Evolutionary conservation across 2,113 vertebrate species (phyloP).

Genomic region (Scolopax mira): DNA sequence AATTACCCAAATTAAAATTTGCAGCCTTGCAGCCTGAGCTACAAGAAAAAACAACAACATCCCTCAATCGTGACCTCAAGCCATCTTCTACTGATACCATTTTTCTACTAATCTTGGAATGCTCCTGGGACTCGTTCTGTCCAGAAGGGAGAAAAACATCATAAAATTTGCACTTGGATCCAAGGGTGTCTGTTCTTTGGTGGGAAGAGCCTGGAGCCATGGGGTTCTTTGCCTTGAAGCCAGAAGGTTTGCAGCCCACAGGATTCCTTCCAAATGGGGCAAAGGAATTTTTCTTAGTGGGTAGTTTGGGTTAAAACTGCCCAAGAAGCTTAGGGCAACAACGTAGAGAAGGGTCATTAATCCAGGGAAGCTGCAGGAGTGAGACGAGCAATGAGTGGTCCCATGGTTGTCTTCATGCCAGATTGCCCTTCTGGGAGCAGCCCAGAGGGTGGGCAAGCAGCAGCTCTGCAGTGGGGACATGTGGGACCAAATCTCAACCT

Average conservation of each 20-base stretch:
- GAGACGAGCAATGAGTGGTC: fast-evolving
- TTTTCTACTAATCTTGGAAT: not conserved
- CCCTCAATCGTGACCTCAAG: fast-evolving
- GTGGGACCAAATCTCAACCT: not conserved
- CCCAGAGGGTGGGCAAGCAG: not conserved
- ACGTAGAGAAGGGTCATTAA: not conserved
- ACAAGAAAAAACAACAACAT: not conserved
- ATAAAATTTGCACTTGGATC: not conserved
- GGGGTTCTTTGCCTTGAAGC: not conserved
- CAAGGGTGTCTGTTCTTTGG: not conserved
- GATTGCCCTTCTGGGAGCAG: not conserved
- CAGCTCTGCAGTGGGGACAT: fast-evolving
- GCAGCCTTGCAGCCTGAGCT: not conserved
- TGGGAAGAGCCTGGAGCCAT: not conserved
- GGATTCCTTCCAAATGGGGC: not conserved
- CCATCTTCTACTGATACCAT: not conserved
- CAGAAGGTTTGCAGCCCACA: fast-evolving
- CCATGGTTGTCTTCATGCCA: not conserved
- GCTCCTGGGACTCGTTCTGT: not conserved
- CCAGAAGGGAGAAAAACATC: not conserved
- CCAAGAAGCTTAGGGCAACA: fast-evolving
- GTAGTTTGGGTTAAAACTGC: not conserved
- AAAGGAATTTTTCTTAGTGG: not conserved
- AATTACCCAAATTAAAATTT: not conserved
- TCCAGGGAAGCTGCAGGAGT: not conserved